Conservation (phyloP, 2,113 vertebrate species). For the Onychostruthus taczanowskii region DNA sequence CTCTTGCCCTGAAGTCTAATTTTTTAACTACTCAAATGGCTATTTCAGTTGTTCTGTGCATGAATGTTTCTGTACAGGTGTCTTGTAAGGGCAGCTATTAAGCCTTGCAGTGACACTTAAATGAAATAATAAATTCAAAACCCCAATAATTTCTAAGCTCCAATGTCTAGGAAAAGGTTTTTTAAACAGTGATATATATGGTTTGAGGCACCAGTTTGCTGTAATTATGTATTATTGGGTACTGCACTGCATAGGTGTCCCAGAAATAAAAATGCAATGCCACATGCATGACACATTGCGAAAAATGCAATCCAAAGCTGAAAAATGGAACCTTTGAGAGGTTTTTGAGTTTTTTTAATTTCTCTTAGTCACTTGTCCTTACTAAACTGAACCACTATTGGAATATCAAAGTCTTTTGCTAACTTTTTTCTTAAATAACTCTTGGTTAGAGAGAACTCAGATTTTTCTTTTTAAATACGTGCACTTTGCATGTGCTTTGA, state of each 20-base stretch:
- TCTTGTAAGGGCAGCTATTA: not conserved
- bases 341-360: not conserved
- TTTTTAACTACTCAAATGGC: not conserved
- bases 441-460: not conserved
- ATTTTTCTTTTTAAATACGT: not conserved
- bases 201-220: not conserved
- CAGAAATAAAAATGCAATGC: not conserved
- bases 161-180: rapidly evolving
- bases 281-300: no score
- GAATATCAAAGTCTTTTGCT: not conserved
- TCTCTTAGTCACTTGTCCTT: not conserved
- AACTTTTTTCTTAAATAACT: not conserved
- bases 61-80: not conserved
- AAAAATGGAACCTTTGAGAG: not conserved
- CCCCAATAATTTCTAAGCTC: not conserved
- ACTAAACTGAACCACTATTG: not conserved
- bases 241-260: not conserved
- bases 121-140: not conserved
- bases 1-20: not conserved
- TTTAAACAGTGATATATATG: not conserved
- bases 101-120: not conserved
- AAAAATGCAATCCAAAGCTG: not conserved
- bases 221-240: not conserved
- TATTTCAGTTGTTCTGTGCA: not conserved
- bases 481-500: not conserved